These are phyloP conservation scores for Pimpla rufipes DNA, from an alignment of 2,888 invertebrate genomes.

Conservation along the genomic window DNA sequence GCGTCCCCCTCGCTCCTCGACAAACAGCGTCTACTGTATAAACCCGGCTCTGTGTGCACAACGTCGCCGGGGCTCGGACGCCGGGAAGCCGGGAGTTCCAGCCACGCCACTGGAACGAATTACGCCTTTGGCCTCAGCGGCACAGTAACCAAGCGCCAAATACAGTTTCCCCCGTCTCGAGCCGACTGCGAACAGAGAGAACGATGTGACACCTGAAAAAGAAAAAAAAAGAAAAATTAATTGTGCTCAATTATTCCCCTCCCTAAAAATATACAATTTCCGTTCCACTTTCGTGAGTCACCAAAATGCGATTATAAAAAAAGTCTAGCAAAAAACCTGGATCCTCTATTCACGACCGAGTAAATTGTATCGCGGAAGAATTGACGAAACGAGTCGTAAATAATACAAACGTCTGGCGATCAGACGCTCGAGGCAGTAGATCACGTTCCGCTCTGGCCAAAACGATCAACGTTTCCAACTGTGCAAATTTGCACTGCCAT, in stretches of 20 bases:
- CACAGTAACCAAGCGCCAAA: conserved; percentile 24
- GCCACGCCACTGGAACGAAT: conserved; percentile 62
- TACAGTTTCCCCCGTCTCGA: conserved; percentile 8
- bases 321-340: neutral
- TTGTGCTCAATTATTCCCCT: neutral
- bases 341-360: conserved; percentile 10
- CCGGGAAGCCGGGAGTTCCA: conserved; percentile 22
- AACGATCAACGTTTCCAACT: conserved; percentile 40
- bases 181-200: neutral
- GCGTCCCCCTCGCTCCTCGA: conserved; percentile 35
- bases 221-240: neutral
- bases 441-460: conserved; percentile 30
- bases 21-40: conserved; percentile 34
- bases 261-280: neutral
- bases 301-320: neutral
- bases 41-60: neutral
- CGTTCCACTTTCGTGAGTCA: neutral
- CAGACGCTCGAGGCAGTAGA: conserved; percentile 33
- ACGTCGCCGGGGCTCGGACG: conserved; percentile 17
- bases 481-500: conserved; percentile 48
- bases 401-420: conserved; percentile 27
- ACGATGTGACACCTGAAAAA: neutral
- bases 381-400: conserved; percentile 35
- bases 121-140: conserved; percentile 22
- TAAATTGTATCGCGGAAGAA: conserved; percentile 30